Conservation (phyloP, 2,888 invertebrate species). For the Plemyria rubiginata region DNA sequence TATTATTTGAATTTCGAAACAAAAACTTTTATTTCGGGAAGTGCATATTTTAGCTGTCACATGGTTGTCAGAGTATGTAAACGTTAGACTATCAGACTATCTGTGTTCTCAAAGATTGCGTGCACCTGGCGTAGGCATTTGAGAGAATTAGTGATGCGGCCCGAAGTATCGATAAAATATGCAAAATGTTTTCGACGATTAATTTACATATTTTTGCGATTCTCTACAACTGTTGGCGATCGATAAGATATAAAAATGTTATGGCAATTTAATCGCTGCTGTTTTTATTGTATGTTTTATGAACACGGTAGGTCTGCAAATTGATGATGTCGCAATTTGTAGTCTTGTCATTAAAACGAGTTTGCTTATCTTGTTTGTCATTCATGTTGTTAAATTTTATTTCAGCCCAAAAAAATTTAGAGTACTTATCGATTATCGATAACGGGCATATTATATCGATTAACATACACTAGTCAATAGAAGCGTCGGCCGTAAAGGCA, state of each 20-base stretch:
- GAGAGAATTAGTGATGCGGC: conserved; percentile 50
- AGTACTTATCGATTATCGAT: conserved; percentile 15
- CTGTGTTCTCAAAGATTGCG: conserved; percentile 47
- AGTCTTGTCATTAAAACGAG: conserved; percentile 1
- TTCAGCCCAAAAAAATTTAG: not conserved
- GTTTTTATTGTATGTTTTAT: conserved; percentile 24
- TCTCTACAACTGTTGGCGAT: conserved; percentile 38
- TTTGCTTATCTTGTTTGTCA: not conserved
- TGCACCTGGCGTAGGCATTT: conserved; percentile 64
- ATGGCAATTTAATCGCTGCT: conserved; percentile 21
- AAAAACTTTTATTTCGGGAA: too few relatives aligned
- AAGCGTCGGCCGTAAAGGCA: conserved; percentile 60
- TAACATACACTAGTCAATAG: conserved; percentile 49
- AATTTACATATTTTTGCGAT: conserved; percentile 42
- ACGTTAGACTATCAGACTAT: conserved; percentile 15
- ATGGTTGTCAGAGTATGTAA: not conserved
- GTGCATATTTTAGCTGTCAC: too few relatives aligned
- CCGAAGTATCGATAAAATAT: conserved; percentile 41
- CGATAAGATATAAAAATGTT: conserved; percentile 34
- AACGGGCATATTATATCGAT: conserved; percentile 6
- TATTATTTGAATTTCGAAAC: too few relatives aligned
- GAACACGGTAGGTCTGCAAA: conserved; percentile 2
- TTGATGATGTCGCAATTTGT: conserved; percentile 6
- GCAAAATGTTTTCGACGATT: conserved; percentile 41
- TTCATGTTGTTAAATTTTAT: not conserved